Conservation (phyloP, 2,113 vertebrate species). For the Heliornis fulica region DNA sequence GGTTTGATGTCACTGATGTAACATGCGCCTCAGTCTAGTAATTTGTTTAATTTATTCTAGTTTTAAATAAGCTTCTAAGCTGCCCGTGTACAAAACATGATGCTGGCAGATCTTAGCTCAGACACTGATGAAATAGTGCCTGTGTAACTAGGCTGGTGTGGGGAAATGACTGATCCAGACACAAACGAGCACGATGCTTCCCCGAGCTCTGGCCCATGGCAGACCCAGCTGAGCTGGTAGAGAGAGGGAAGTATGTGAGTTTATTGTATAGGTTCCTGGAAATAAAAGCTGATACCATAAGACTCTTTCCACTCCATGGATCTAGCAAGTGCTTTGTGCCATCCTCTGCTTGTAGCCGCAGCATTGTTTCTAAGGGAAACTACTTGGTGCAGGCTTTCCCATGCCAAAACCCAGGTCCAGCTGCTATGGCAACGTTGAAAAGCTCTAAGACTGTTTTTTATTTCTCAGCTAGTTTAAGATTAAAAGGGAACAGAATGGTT, state of each 20-base stretch:
- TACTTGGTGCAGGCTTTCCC: not conserved
- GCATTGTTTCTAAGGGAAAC: constrained; percentile 40
- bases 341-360: not conserved
- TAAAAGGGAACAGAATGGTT: not conserved
- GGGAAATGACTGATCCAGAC: not conserved
- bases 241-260: not conserved
- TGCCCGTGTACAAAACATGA: not conserved
- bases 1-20: not conserved
- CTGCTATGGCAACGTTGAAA: constrained; percentile 34
- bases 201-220: not conserved
- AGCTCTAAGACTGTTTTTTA: not conserved
- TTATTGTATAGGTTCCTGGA: not conserved
- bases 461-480: not conserved
- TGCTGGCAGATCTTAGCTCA: not conserved
- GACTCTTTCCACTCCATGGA: not conserved
- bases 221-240: not conserved
- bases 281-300: not conserved
- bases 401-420: constrained; percentile 35
- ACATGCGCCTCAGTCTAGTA: not conserved
- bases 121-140: not conserved
- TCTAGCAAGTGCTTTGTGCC: not conserved
- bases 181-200: rapidly evolving
- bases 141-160: rapidly evolving
- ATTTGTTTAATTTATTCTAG: constrained; percentile 7
- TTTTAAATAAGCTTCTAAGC: constrained; percentile 20